phyloP scores from a whole-genome alignment of 2,888 invertebrate genomes.

The Agriopis aurantiaria region DNA sequence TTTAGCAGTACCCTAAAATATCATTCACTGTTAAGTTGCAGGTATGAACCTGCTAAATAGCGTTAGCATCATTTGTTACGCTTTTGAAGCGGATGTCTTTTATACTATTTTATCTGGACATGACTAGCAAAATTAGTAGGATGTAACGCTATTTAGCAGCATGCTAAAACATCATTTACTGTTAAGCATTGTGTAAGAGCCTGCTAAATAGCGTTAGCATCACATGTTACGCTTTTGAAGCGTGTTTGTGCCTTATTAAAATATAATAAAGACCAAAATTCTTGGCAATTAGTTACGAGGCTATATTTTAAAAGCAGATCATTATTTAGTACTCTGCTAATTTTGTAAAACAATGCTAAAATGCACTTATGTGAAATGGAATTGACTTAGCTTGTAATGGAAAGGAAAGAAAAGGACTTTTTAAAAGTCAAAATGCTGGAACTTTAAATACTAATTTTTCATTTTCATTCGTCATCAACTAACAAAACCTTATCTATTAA shows the following conservation, averaged over 20 bases:
- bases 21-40: too few species aligned
- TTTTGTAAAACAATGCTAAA: background rate
- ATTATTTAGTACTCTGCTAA: background rate
- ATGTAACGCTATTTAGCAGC: background rate
- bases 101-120: too few species aligned
- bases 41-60: background rate
- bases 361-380: conserved; percentile 22
- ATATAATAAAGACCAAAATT: conserved; percentile 5
- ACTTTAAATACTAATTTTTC: conserved; percentile 16
- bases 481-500: background rate
- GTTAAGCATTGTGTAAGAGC: too few species aligned
- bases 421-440: conserved; percentile 2
- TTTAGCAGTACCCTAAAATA: background rate
- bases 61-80: background rate
- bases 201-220: conserved; percentile 4
- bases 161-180: too few species aligned
- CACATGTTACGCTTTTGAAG: background rate
- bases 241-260: conserved; percentile 14
- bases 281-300: conserved; percentile 3
- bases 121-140: too few species aligned
- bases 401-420: background rate
- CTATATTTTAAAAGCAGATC: background rate
- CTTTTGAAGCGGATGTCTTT: background rate
- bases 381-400: conserved; percentile 19
- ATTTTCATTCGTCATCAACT: conserved; percentile 19